Base-by-base conservation (phyloP, 2,888 invertebrate species). In the Yponomeuta evonymella region DNA sequence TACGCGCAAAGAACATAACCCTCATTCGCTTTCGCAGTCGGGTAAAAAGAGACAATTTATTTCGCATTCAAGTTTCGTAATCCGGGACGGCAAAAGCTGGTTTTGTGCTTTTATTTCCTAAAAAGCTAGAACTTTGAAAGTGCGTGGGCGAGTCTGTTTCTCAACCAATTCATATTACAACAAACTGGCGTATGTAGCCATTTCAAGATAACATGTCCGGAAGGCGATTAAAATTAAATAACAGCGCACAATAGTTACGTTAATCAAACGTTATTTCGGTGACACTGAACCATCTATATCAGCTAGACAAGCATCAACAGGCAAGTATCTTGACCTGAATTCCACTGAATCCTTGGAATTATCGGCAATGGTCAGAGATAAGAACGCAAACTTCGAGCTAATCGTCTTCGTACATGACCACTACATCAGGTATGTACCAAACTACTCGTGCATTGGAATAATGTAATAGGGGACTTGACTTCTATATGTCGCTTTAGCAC, bases 241-340 rank as follows among this genome's bases (percentile, higher is more conserved):
- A 58, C 15, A 15, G 12, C 51, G 51, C 51, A 58, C 51, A 58
- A 58, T 58, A 15, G 51, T 58, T 58, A 58, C 51, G 15, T 15
- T 3, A 58, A 58, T 58, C 2, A 64, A n/a, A 64, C 64, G 2
- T 65, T 29, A 67, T 11, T n/a, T 67, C 43, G 64, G 29, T 64
- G 64, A 64, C 30, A n/a, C 23, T 64, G 30, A 64, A 29, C 1
- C 9, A 23, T 64, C 29, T 64, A 2, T 64, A 64, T 64, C 64
- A 64, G 30, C 30, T 64, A 64, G 64, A 23, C 30, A 30, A 64
- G 5, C 36, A n/a, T 67, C 67, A 30, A 64, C 29, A 29, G 9
- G 23, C 10, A 64, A 23, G n/a, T 51, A 43, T 69, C 68, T 69
- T 69, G 68, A 69, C 68, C 68, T 51, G 29, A 69, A 69, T 48